Base-by-base conservation (phyloP, 2,113 vertebrate species). In the Clupea harengus region DNA sequence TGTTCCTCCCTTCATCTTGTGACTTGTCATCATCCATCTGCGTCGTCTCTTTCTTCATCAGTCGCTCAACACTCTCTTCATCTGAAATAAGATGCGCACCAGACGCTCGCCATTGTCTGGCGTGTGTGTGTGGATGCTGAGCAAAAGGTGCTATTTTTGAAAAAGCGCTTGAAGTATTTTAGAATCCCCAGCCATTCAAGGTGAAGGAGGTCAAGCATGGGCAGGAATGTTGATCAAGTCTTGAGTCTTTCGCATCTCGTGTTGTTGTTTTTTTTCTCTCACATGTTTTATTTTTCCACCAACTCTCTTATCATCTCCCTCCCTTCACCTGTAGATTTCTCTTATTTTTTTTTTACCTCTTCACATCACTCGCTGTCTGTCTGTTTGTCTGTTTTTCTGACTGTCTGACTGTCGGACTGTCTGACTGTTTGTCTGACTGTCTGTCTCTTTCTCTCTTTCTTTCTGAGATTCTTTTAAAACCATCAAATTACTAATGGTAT, bases 11-110 rank as follows among this genome's bases (percentile, higher is more conserved):
- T 78, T 78, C 72, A 78, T 78, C 72, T 78, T 78, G 72, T 78
- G 72, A 78, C 72, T 78, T 78, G 72, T 39, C 72, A 78, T 32
- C 72, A 78, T 32, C 72, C 72, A 78, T 78, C 72, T 32, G 32
- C 72, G 20, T 11, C 28, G 28, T 32, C 72, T 78, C 72, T 78
- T 78, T 78, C 28, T 78, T 78, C 72, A 78, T 78, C 72, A 78
- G 72, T 39, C 64, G n/a, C 72, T 39, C 72, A 17, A 17, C 11
- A 13, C 72, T 17, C 25, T 8, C 39, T 78, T 78, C 28, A 15
- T 78, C 28, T 39, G 28, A 78, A 78, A 32, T 78, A 78, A 4
- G 72, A 11, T 17, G 32, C 4, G 32, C 72, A 15, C 72, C 72
- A 78, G 72, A 78, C 39, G 72, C 32, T 13, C 72, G 39, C 11